Base-by-base conservation (phyloP, 2,888 invertebrate species). In the Allygus modestus region DNA sequence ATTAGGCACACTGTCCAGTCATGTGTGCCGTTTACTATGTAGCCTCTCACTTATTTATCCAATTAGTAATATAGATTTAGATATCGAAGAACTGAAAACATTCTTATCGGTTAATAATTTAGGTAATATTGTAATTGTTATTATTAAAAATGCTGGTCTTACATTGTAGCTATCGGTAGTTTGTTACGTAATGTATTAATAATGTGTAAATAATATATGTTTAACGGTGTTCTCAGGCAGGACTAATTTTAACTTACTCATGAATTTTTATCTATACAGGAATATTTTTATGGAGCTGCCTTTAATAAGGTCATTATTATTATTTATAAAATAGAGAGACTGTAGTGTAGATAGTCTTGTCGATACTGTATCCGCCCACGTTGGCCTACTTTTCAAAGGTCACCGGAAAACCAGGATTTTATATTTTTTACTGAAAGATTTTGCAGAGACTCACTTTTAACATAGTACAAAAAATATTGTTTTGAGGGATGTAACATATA, bases 171-270 rank as follows among this genome's bases (percentile, higher is more conserved):
- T 71, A 41, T 71, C 37, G 23, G 71, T 71, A 71, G 71, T n/a
- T 71, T 71, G 69, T 71, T 71, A 37, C 11, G 26, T 71, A 41
- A 20, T 71, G 41, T 71, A 71, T 71, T 71, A 71, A 71, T 71
- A 69, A 41, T 23, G 23, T 71, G 71, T 71, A 71, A 1, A 71
- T 71, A 37, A 31, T 37, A 71, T 71, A 71, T 41, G 20, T 71
- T 37, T 71, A 37, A 71, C 15, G 33, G 41, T 41, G n/a, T 71
- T 37, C 41, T 37, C 71, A 20, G 71, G 37, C 71, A 71, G 71
- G 23, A 37, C 20, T 71, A 20, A 71, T 71, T 71, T 71, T 71
- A 71, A 41, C 71, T 20, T 23, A 33, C 17, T 7, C 5, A 71
- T 37, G 71, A 71, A 71, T 71, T 71, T 69, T 65, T 71, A 17